phyloP scores from a whole-genome alignment of 2,888 invertebrate genomes.

The Oscheius sp. region DNA sequence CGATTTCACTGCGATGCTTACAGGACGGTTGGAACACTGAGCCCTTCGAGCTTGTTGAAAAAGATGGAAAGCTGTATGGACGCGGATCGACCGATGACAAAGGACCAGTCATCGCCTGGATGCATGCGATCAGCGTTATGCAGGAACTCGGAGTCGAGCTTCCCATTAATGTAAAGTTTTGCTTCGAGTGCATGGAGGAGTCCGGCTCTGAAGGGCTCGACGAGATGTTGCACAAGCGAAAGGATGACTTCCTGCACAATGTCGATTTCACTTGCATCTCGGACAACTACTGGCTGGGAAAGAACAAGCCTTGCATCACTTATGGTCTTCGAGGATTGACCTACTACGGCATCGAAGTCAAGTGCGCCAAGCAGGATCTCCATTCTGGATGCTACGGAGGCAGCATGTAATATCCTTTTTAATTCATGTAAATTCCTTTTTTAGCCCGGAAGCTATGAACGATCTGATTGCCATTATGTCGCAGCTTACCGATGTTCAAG shows the following conservation, averaged over 20 bases:
- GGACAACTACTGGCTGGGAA: conserved; percentile 98
- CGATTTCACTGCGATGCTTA: background rate
- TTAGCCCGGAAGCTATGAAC: conserved; percentile 84
- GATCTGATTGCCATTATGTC: conserved; percentile 89
- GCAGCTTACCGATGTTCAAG: conserved; percentile 86
- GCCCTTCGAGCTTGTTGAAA: conserved; percentile 89
- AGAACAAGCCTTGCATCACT: conserved; percentile 94
- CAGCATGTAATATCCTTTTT: conserved; percentile 81
- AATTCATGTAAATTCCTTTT: background rate
- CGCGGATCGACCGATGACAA: conserved; percentile 91
- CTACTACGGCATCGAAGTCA: conserved; percentile 88
- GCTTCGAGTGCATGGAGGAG: conserved; percentile 98
- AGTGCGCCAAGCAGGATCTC: conserved; percentile 85
- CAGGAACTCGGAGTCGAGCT: conserved; percentile 81
- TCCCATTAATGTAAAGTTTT: conserved; percentile 83
- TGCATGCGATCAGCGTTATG: conserved; percentile 90
- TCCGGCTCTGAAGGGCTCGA: conserved; percentile 95
- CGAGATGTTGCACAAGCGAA: conserved; percentile 80
- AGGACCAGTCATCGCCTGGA: conserved; percentile 92
- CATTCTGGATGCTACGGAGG: conserved; percentile 97
- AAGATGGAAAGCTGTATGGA: conserved; percentile 88
- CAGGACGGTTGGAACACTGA: conserved; percentile 89
- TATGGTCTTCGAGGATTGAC: conserved; percentile 86
- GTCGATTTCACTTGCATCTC: conserved; percentile 96
- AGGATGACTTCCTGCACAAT: conserved; percentile 74